These are phyloP conservation scores for Peromyscus eremicus DNA, from an alignment of 2,797 vertebrate species.

Conservation along the genomic window DNA sequence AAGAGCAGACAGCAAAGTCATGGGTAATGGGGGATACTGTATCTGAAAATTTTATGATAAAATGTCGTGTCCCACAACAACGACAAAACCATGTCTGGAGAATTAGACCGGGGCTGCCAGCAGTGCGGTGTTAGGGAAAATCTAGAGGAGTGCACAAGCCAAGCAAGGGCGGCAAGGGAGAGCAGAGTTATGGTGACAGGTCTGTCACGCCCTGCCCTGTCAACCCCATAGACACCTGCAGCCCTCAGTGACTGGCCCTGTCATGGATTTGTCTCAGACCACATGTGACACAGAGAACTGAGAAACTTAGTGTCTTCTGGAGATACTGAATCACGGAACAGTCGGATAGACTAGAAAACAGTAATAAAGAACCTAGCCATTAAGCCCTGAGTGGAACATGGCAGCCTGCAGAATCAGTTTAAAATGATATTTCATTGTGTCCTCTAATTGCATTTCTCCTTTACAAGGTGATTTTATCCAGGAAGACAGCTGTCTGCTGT, in stretches of 20 bases:
- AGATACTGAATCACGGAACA: slow-evolving; percentile 31
- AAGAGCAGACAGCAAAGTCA: background rate
- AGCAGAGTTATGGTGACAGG: background rate
- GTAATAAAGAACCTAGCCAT: slow-evolving; percentile 52
- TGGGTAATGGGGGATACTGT: too few relatives aligned
- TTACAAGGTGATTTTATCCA: slow-evolving; percentile 58
- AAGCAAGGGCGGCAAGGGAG: background rate
- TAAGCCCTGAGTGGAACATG: slow-evolving; percentile 22
- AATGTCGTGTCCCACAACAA: background rate
- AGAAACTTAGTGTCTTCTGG: background rate
- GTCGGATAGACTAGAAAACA: slow-evolving; percentile 20
- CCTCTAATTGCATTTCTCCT: slow-evolving; percentile 76
- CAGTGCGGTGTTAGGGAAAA: background rate
- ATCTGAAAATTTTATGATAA: background rate
- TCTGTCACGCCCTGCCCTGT: background rate
- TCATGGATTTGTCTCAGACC: background rate
- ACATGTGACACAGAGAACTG: background rate
- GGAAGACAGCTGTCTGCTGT: slow-evolving; percentile 74
- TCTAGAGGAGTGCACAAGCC: background rate
- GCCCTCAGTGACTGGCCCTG: background rate
- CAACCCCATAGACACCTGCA: background rate
- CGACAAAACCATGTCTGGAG: background rate
- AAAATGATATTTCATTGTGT: slow-evolving; percentile 66
- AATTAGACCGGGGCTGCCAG: background rate
- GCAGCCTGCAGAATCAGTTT: slow-evolving; percentile 65